These are phyloP conservation scores for Wiebesia pumilae DNA, from an alignment of 1,140 invertebrate species.

Conservation along the genomic window DNA sequence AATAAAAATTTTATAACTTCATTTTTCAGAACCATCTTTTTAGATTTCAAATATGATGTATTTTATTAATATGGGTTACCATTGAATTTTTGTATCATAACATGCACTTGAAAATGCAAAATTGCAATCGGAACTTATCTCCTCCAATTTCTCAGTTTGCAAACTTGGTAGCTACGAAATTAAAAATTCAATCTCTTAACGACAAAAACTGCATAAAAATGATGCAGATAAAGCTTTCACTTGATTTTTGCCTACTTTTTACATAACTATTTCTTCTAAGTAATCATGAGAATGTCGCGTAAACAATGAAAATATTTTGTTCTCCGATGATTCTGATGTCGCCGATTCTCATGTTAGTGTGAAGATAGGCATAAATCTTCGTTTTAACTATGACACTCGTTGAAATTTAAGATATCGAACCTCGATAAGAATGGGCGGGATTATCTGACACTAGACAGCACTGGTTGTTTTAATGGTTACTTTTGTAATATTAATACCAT, in stretches of 20 bases:
- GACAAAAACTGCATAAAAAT: background rate
- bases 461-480: no score
- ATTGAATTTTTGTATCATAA: constrained; percentile 21
- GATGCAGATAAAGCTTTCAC: no score
- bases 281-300: background rate
- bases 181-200: background rate
- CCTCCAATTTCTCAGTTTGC: background rate
- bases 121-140: background rate
- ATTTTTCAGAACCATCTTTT: background rate
- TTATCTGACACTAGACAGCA: no score
- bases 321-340: background rate
- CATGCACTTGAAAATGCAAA: constrained; percentile 28
- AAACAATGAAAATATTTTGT: constrained; percentile 46
- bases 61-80: background rate
- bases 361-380: constrained; percentile 15
- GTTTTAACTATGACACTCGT: background rate
- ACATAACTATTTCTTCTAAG: background rate
- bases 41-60: background rate
- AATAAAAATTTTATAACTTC: background rate
- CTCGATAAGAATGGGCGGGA: background rate
- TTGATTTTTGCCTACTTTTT: background rate
- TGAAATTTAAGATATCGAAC: background rate
- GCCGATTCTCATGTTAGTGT: background rate
- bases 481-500: no score
- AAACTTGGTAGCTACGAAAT: background rate